Base-by-base conservation (phyloP, 1,140 invertebrate species). In the Steinernema khuongi region DNA sequence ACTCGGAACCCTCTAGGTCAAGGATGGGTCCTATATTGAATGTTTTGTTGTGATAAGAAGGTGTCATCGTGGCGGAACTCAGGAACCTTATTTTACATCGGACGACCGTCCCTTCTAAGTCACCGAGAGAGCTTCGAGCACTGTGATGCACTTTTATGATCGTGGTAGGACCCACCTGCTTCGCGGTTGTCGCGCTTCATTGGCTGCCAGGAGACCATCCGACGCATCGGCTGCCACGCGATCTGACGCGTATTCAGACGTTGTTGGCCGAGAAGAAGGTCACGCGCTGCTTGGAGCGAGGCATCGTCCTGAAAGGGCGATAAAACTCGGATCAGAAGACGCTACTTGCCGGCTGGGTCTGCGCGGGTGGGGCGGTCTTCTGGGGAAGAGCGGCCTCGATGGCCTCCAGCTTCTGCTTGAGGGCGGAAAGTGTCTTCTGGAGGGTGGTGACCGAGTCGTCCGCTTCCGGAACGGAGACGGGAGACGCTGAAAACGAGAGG, bases 141-240 rank as follows among this genome's bases (percentile, higher is more conserved):
- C 44, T 33, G 32, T 33, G 22, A 33, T 36, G 1, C 7, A 29
- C 31, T 70, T 70, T 70, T 18, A 70, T 43, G 60, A 43, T 29
- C 31, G 26, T 1, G 18, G 41, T 50, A 1, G 22, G 69, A 43
- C 43, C 32, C 60, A 67, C 71, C 66, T 31, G 72, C 31, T 73
- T 73, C 17, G 50, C 26, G 28, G 67, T 32, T 67, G 60, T 67
- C 31, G 33, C 60, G 67, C 75, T 77, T 77, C 75, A 77, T 77
- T 32, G 75, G 75, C 72, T 77, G 75, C 75, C 75, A 77, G 66
- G 72, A 67, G 43, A 77, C 75, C 75, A 77, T 74, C 50, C 75
- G 75, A 4, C 19, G 7, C 50, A 60, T 60, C 22, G 50, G 50
- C 50, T 60, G 50, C 50, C 50, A 60, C 50, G 50, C 50, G 50